Evolutionary conservation across 2,888 invertebrate species (phyloP).

Genomic region (Chesias legatella): DNA sequence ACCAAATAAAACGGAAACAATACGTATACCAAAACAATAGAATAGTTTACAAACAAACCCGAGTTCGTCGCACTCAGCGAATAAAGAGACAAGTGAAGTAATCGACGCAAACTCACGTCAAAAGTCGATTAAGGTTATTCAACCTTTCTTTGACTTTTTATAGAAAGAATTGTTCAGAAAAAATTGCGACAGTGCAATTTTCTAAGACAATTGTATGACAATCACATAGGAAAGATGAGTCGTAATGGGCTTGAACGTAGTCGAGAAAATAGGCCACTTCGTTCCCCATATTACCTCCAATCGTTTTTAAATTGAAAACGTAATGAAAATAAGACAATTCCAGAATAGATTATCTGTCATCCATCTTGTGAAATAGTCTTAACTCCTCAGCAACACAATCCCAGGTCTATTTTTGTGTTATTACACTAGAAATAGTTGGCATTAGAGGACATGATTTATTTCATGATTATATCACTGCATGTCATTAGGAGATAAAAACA

Average conservation of each 20-base stretch:
- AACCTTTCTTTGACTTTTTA: slow-evolving; percentile 45
- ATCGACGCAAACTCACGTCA: slow-evolving; percentile 39
- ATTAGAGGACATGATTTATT: slow-evolving; percentile 17
- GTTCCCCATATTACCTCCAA: slow-evolving; percentile 23
- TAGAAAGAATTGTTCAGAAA: slow-evolving; percentile 48
- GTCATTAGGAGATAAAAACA: slow-evolving; percentile 19
- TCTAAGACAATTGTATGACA: slow-evolving; percentile 39
- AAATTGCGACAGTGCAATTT: slow-evolving; percentile 52
- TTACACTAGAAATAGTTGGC: slow-evolving; percentile 1
- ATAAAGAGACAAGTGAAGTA: slow-evolving; percentile 41
- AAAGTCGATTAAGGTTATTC: slow-evolving; percentile 57
- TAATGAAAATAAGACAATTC: slow-evolving; percentile 19
- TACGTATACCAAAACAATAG: slow-evolving; percentile 31
- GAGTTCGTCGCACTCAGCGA: slow-evolving; percentile 49
- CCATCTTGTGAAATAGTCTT: slow-evolving; percentile 9
- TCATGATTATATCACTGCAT: slow-evolving; percentile 11
- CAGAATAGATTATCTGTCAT: slow-evolving; percentile 16
- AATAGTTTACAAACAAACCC: slow-evolving; percentile 65
- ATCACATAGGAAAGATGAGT: slow-evolving; percentile 25
- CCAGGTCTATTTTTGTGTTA: slow-evolving; percentile 2
- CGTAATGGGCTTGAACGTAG: slow-evolving; percentile 23
- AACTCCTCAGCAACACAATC: slow-evolving; percentile 7
- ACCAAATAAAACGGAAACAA: slow-evolving; percentile 11
- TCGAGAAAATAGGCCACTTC: slow-evolving; percentile 26
- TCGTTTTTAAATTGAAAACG: slow-evolving; percentile 22